Evolutionary conservation across 1,140 invertebrate genomes (phyloP).

Genomic region (Rhynchophorus ferrugineus): DNA sequence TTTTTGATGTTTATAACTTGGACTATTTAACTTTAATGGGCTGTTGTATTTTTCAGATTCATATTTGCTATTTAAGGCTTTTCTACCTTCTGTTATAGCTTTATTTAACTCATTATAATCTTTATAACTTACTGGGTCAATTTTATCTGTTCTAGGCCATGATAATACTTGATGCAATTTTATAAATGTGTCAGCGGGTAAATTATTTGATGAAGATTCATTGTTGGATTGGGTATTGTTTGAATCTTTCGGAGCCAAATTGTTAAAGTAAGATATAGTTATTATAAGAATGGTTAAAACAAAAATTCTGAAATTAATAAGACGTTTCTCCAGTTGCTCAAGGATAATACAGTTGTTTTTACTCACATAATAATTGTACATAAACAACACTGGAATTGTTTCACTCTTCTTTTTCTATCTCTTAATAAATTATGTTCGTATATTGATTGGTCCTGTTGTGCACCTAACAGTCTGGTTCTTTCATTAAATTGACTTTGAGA

Average conservation of each 20-base stretch:
- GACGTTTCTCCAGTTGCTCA: no score
- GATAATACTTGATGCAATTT: slow-evolving; percentile 12
- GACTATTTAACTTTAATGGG: slow-evolving; percentile 48
- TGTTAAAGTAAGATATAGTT: slow-evolving; percentile 47
- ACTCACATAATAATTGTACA: slow-evolving; percentile 59
- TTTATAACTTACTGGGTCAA: slow-evolving; percentile 12
- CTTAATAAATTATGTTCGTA: slow-evolving; percentile 53
- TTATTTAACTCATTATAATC: slow-evolving; percentile 35
- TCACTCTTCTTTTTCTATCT: slow-evolving; percentile 49
- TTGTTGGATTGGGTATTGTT: slow-evolving; percentile 11
- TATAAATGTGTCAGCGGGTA: slow-evolving; percentile 7
- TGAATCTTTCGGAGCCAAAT: slow-evolving; percentile 28
- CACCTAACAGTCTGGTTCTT: slow-evolving; percentile 34
- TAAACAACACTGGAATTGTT: slow-evolving; percentile 62
- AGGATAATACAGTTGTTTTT: no score
- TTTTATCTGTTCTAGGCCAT: slow-evolving; percentile 25
- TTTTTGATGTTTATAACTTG: slow-evolving; percentile 59
- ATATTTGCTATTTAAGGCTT: slow-evolving; percentile 47
- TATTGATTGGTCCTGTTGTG: slow-evolving; percentile 50
- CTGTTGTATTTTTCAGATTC: slow-evolving; percentile 46
- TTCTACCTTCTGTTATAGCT: slow-evolving; percentile 48
- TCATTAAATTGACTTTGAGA: slow-evolving; percentile 22
- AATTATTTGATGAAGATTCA: not conserved
- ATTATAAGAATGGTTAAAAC: slow-evolving; percentile 45
- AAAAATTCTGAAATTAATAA: no score